Base-by-base conservation (phyloP, 1,140 invertebrate species). In the Gryllus bimaculatus region DNA sequence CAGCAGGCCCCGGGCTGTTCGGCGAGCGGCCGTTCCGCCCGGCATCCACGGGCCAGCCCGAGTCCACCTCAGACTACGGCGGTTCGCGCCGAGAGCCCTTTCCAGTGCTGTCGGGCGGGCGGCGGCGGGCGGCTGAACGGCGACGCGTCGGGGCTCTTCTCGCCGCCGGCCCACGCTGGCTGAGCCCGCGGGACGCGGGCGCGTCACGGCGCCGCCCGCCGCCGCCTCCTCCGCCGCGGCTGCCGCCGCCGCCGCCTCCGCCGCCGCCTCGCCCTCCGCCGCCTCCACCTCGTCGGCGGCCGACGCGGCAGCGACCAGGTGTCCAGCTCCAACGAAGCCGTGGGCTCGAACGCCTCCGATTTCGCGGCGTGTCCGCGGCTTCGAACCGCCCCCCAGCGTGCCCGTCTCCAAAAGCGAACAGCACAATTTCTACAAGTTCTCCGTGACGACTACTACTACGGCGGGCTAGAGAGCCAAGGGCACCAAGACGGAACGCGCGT, bases 291-390 rank as follows among this genome's bases (percentile, higher is more conserved):
- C 87, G 8, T 81, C 81, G 8, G 83, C 83, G 26, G 84, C 87
- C 1, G 89, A n/a, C n/a, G 90, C 78, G 85, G 86, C 10, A 88
- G 87, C 81, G 91, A 93, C 82, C 90, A 92, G 82, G 92, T 93
- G 3, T 91, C 91, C 73, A 93, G 92, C 83, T 92, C 92, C 3
- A 92, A 92, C 49, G 92, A 93, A 82, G 89, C 90, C 0, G 85
- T 89, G 54, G 87, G 88, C 54, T 79, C 2, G 80, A 13, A 79
- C n/a, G 77, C 78, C 20, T 73, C 80, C 74, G 81, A 20, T 74
- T n/a, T 48, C 26, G 20, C n/a, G 48, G n/a, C 10, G 47, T 73
- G 8, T 18, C 77, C 0, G 79, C 49, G 13, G 12, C 48, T 78
- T 75, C 48, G 75, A 77, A 10, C 76, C 79, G 10, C 48, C 79